These are phyloP conservation scores for Adrianichthys oophorus DNA, from an alignment of 2,797 vertebrate species.

Conservation along the genomic window DNA sequence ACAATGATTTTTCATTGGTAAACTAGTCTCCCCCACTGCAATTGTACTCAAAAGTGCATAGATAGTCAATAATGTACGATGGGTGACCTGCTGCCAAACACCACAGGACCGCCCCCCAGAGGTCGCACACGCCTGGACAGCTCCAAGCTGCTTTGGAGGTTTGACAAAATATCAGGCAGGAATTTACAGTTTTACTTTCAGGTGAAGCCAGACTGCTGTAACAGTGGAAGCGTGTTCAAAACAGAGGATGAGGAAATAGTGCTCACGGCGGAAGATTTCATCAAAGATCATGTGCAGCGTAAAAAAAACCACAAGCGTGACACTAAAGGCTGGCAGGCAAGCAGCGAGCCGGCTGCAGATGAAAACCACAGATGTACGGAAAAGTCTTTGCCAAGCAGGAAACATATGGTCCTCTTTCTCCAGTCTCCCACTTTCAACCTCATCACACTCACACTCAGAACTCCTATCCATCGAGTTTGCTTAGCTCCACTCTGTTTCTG, in stretches of 20 bases:
- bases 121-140: not conserved
- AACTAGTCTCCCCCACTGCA: not conserved
- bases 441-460: slow-evolving; percentile 6
- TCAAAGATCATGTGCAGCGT: not conserved
- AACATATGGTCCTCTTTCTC: slow-evolving; percentile 21
- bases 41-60: not conserved
- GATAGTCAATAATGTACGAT: not conserved
- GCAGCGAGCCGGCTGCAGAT: slow-evolving; percentile 16
- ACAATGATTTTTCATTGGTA: not conserved
- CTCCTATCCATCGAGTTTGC: slow-evolving; percentile 25
- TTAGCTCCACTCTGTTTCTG: slow-evolving; percentile 20
- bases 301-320: not conserved
- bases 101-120: not conserved
- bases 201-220: not conserved
- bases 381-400: slow-evolving; percentile 17
- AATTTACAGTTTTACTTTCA: not conserved
- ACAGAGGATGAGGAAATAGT: not conserved
- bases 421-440: slow-evolving; percentile 19
- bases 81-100: not conserved
- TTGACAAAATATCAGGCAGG: not conserved
- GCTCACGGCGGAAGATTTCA: not conserved
- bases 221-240: not conserved
- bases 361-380: slow-evolving; percentile 25
- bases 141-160: not conserved
- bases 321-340: not conserved